Percentiles rank a stretch among this genome's conserved stretches.
phyloP scores from a whole-genome alignment of 2,888 invertebrate species.

The Pimpla rufipes region DNA sequence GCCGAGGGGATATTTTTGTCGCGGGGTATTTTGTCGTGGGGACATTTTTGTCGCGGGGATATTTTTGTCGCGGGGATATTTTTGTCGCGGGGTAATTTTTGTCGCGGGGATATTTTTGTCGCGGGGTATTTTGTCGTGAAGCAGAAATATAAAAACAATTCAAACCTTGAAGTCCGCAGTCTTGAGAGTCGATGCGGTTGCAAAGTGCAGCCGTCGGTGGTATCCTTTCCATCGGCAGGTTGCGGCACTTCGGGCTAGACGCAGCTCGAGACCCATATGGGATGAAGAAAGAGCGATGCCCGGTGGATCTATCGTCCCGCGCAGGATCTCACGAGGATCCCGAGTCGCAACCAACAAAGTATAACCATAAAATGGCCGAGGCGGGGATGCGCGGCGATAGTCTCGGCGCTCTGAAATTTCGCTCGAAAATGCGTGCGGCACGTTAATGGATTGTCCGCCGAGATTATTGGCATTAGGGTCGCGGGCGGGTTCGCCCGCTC shows the following conservation, averaged over 20 bases:
- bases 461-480: slow-evolving; percentile 69
- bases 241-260: background rate
- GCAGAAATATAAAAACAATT: too few species aligned
- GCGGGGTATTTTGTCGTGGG: too few species aligned
- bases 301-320: slow-evolving; percentile 2
- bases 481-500: slow-evolving; percentile 1
- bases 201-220: background rate
- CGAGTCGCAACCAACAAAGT: too few species aligned
- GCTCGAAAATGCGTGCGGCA: slow-evolving; percentile 20
- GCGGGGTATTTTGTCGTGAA: too few species aligned
- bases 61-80: too few species aligned
- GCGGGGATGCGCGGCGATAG: slow-evolving; percentile 10
- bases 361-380: slow-evolving; percentile 31
- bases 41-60: too few species aligned
- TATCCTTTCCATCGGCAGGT: background rate
- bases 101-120: too few species aligned
- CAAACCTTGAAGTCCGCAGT: too few species aligned
- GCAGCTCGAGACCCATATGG: background rate
- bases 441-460: slow-evolving; percentile 62
- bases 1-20: too few species aligned
- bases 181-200: too few species aligned
- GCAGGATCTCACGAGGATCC: slow-evolving; percentile 4
- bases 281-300: background rate
- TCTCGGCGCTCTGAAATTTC: slow-evolving; percentile 19
- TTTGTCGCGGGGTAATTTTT: too few species aligned